Evolutionary conservation across 2,113 vertebrate genomes (phyloP), one percentile per base, ranked within the genome.

Genomic region (Lagenorhynchus albirostris): DNA sequence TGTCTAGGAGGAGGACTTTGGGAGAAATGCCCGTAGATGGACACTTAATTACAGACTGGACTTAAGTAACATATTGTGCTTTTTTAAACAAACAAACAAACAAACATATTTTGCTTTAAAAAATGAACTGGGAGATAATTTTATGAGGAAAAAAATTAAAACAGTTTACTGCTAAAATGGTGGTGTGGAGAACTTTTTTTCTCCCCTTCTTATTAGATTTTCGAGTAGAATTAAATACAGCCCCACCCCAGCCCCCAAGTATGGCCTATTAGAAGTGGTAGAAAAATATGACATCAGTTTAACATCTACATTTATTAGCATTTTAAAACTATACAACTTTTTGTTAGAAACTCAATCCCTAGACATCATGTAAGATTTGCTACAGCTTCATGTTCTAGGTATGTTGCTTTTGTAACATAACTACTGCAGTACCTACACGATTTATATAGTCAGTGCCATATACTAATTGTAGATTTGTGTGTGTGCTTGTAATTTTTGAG

Each of bases 51-150:
- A 58, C 36, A 80, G 70, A 79, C 23, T 85, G 11, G 73, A 91
- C 85, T 94, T 93, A 58, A 94, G 86, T 63, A 90, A 74, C 60
- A 58, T 33, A 23, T 13, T 26, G 26, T 92, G 44, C 55, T 53
- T 53, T 53, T 53, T 53, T 1, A 17, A 53, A 53, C 14, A 14
- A 50, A 11, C 47, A 14, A 50, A 11, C 47, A 50, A 53, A 53
- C 50, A 50, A 50, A 50, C 13, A 15, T 14, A 53, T 17, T 53
- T 53, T 53, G 50, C 80, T 92, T 97, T 95, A 29, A 93, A 81
- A 93, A 87, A 70, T 88, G 68, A 71, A 77, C 58, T 68, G 81
- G 80, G 70, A 96, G 58, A 81, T 96, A 80, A 36, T 95, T 96
- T 95, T 62, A 53, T 33, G 8, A 33, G 68, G 25, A 47, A 81